Evolutionary conservation across 2,113 vertebrate species (phyloP).

Genomic region (Dendropsophus ebraccatus): DNA sequence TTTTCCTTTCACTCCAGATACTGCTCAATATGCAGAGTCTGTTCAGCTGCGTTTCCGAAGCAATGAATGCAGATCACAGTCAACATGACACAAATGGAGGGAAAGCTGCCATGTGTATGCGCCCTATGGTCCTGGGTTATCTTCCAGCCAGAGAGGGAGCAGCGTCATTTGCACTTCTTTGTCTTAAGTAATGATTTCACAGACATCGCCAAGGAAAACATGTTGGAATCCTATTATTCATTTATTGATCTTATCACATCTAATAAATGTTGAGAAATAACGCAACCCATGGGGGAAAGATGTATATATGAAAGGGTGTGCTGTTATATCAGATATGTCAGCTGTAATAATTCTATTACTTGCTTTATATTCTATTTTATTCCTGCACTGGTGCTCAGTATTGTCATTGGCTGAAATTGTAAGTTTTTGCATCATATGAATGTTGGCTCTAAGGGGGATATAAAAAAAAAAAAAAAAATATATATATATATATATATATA

Average conservation of each 20-base stretch:
- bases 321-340: no score
- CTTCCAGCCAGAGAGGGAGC: not conserved
- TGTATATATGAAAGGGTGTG: not conserved
- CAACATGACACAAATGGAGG: not conserved
- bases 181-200: not conserved
- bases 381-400: no score
- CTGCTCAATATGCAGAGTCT: not conserved
- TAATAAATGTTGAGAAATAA: not conserved
- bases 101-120: not conserved
- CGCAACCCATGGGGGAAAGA: not conserved
- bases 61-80: not conserved
- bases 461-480: no score
- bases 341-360: no score
- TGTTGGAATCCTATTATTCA: not conserved
- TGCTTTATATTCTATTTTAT: no score
- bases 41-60: not conserved
- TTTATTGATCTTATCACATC: not conserved
- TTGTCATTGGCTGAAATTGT: no score
- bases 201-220: not conserved
- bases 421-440: no score
- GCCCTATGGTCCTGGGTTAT: constrained; percentile 7
- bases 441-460: no score
- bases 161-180: constrained; percentile 7
- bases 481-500: no score
- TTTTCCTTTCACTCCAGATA: not conserved